Base-by-base conservation (phyloP, 1,140 invertebrate genomes). In the Drosophila auraria region DNA sequence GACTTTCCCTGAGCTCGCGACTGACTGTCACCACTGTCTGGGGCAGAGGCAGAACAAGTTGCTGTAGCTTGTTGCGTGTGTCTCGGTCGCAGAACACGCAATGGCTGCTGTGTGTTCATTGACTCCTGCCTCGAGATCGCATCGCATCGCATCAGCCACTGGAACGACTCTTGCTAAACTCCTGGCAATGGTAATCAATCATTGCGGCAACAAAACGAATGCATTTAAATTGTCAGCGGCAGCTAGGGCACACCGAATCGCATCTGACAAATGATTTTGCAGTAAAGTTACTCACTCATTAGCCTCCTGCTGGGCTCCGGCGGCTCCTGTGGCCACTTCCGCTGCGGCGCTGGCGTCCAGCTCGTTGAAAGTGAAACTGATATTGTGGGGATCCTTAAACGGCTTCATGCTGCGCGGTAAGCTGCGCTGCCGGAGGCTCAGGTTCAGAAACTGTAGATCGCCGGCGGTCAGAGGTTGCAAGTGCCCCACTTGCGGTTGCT, bases 321-420 rank as follows among this genome's bases (percentile, higher is more conserved):
- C 12, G 20, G 40, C 56, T 71, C 58, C 75, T 56, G 61, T 72
- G 62, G 50, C 59, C 57, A 38, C 51, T 77, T 72, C 80, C 73
- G 53, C 47, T 62, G 61, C 61, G 38, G 50, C 63, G 45, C 70
- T 73, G 47, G 70, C 51, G 64, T 82, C 78, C 56, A 82, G 70
- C 65, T 92, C 91, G 42, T 90, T 92, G 80, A 92, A 92, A 74
- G 91, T 92, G 78, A 92, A 92, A 91, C 91, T 92, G 68, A 92
- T 92, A 86, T 92, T 83, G 50, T 92, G 91, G 30, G 91, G 75
- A 91, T 92, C 91, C 83, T 91, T 92, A 78, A 91, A 91, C 58
- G 91, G 91, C 80, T 92, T 92, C 81, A 92, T 80, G 78, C 81
- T 84, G 66, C 86, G 89, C 70, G 91, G 89, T 71, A 92, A 74